Base-by-base conservation (phyloP, 2,888 invertebrate species). In the Chrysotoxum bicinctum region DNA sequence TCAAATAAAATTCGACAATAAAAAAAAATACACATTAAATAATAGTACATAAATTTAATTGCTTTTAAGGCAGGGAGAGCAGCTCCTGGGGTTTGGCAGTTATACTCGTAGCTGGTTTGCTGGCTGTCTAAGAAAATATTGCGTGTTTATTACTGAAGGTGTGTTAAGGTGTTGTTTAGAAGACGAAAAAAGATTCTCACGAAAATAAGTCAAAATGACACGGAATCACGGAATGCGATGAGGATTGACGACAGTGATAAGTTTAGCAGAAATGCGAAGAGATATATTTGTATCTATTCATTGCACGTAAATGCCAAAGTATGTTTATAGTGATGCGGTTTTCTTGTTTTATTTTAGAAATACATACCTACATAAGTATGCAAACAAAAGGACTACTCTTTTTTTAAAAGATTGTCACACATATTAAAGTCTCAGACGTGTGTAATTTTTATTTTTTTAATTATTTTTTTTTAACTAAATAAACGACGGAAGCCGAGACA, bases 261-360 rank as follows among this genome's bases (percentile, higher is more conserved):
- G 56, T 70, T 40, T 45, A 54, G 12, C 37, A 58, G 21, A 52
- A 30, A 30, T 7, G 35, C 32, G 21, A 58, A 58, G 4, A 8
- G 30, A 69, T n/a, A 50, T 37, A 48, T 30, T 45, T 45, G 32
- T 45, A 72, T 58, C 70, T 72, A 72, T 72, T 14, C 70, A 32
- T 21, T 45, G 70, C 70, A 58, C 58, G 58, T 72, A 72, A 72
- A 72, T 72, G 58, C 48, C 70, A 58, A 21, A 50, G n/a, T 9
- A 40, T 5, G 16, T 40, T 7, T 3, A 16, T 30, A 4, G 37
- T 26, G 35, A 52, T 21, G 35, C 23, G 37, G 14, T 23, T 37
- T 26, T 35, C 9, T 68, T 10, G 12, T 45, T 35, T 48, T 54
- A 54, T 16, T 16, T 10, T 50, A 52, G n/a, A n/a, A n/a, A n/a